phyloP scores from a whole-genome alignment of 2,888 invertebrate species.

The Yponomeuta evonymella region DNA sequence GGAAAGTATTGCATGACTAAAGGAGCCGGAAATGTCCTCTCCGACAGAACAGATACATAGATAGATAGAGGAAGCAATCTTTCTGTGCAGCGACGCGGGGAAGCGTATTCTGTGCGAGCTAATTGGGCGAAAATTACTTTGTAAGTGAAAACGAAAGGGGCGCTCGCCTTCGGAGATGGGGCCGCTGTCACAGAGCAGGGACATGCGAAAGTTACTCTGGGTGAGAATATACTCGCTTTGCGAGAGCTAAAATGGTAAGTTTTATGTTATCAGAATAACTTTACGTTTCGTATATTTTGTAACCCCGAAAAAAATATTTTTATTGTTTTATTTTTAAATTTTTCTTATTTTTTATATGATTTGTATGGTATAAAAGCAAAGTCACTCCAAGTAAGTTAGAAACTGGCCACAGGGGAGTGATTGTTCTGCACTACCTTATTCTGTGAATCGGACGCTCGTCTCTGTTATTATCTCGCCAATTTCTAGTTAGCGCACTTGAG shows the following conservation, averaged over 20 bases:
- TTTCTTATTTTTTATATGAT: too few relatives aligned
- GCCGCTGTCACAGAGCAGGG: neutral
- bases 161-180: neutral
- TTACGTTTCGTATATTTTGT: too few relatives aligned
- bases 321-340: too few relatives aligned
- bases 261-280: too few relatives aligned
- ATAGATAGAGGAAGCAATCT: constrained; percentile 46
- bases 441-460: neutral
- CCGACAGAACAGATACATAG: neutral
- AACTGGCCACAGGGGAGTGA: neutral
- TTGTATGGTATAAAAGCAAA: too few relatives aligned
- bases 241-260: too few relatives aligned
- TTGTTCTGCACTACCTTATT: neutral
- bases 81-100: constrained; percentile 48
- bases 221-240: too few relatives aligned
- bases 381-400: too few relatives aligned
- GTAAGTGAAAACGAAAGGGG: constrained; percentile 39
- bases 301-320: too few relatives aligned
- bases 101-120: constrained; percentile 47
- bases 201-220: neutral
- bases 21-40: neutral
- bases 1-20: neutral
- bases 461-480: neutral
- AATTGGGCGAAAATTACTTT: constrained; percentile 63
- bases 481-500: constrained; percentile 2